These are phyloP conservation scores for Chamaea fasciata DNA, from an alignment of 2,113 vertebrate species.

Conservation along the genomic window DNA sequence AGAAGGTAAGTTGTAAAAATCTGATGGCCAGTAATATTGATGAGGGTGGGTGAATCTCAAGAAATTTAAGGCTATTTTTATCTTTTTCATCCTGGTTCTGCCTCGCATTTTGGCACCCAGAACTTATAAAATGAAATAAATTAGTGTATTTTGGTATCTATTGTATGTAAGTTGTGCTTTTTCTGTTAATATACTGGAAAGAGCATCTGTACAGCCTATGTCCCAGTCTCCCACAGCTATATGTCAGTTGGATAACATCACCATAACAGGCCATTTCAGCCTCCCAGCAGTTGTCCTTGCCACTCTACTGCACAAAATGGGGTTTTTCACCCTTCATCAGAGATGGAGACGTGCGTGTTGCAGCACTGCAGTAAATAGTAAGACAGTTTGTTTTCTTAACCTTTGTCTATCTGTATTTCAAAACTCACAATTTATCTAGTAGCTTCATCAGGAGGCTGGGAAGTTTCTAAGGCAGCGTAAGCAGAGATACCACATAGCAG, in stretches of 20 bases:
- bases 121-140: not conserved
- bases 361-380: not conserved
- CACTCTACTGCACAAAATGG: not conserved
- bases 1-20: not conserved
- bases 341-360: not conserved
- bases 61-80: not conserved
- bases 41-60: not conserved
- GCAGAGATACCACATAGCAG: not conserved
- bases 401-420: constrained; percentile 27
- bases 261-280: not conserved
- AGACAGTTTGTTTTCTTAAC: constrained; percentile 34
- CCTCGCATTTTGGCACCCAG: not conserved
- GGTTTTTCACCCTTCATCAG: not conserved
- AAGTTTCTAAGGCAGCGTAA: not conserved
- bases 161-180: not conserved
- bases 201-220: not conserved
- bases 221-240: not conserved
- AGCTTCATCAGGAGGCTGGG: not conserved
- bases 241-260: not conserved
- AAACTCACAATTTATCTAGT: not conserved
- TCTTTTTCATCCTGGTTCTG: not conserved
- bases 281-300: not conserved
- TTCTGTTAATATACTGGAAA: not conserved
- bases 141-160: not conserved
- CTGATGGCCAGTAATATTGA: not conserved